Evolutionary conservation across 2,797 vertebrate species (phyloP).

Genomic region (Onychomys arenicola): DNA sequence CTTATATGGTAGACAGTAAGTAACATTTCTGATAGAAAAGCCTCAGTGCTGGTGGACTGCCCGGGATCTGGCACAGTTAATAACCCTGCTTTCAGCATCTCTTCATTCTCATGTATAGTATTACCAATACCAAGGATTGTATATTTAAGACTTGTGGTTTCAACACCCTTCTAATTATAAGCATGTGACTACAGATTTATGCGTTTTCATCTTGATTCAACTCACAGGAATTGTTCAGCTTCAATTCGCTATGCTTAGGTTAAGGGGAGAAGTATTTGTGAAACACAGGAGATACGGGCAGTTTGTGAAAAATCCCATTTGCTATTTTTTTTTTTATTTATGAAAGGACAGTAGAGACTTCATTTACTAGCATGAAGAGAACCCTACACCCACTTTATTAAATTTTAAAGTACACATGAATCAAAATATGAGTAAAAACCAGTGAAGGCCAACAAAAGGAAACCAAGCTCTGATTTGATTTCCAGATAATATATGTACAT

Average conservation of each 20-base stretch:
- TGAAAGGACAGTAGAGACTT: constrained; percentile 7
- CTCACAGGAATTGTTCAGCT: neutral
- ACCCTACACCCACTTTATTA: neutral
- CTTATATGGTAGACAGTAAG: neutral
- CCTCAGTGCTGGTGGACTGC: neutral
- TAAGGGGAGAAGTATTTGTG: neutral
- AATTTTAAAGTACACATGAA: neutral
- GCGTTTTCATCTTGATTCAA: constrained; percentile 9
- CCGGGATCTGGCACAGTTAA: neutral
- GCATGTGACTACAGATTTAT: constrained; percentile 64
- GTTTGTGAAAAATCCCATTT: constrained; percentile 12
- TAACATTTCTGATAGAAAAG: neutral
- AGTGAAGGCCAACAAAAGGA: neutral
- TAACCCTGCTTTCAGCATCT: neutral
- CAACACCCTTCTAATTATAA: constrained; percentile 61
- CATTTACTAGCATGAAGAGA: neutral
- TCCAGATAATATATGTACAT: neutral
- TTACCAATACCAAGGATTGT: constrained; percentile 41
- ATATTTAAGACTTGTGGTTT: constrained; percentile 54
- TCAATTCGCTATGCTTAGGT: constrained; percentile 6
- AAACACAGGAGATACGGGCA: neutral
- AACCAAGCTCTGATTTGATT: neutral
- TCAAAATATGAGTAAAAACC: neutral
- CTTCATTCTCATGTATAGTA: constrained; percentile 23
- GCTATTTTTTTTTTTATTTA: constrained; percentile 32